Conservation (phyloP, 37 sponge, comb jelly and placozoan genomes). For the Bolinopsis microptera region DNA sequence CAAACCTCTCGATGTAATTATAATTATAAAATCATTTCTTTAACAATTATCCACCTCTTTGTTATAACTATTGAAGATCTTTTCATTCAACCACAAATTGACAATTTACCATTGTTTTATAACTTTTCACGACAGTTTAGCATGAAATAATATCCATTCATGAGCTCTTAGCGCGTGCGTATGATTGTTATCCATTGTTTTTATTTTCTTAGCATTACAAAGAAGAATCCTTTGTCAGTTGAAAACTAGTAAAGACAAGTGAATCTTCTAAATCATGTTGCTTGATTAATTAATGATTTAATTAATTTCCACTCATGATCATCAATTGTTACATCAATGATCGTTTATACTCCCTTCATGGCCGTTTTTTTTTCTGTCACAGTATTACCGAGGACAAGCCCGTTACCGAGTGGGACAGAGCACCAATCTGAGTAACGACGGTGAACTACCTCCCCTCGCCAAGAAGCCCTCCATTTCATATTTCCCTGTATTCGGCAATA, state of each 20-base stretch:
- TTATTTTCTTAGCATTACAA: too few species aligned
- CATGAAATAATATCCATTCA: not conserved
- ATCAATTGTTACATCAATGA: too few species aligned
- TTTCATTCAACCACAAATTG: not conserved
- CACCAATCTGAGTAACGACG: not conserved
- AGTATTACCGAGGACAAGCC: conserved; percentile 33
- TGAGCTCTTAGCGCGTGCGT: too few species aligned
- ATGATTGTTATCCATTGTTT: too few species aligned
- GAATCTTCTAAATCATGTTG: too few species aligned
- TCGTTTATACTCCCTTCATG: too few species aligned
- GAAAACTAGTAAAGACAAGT: too few species aligned
- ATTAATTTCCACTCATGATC: too few species aligned
- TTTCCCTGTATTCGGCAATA: not conserved
- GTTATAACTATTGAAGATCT: not conserved
- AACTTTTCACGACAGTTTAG: not conserved
- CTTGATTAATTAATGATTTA: too few species aligned
- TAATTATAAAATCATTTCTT: not conserved
- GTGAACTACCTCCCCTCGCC: conserved; percentile 9
- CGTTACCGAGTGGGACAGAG: conserved; percentile 31
- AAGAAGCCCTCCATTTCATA: conserved; percentile 52
- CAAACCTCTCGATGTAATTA: conserved; percentile 47
- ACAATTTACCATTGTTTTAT: not conserved
- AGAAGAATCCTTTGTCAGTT: too few species aligned
- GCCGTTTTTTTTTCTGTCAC: too few species aligned
- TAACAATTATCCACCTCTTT: not conserved